Evolutionary conservation across 2,888 invertebrate species (phyloP).

Genomic region (Adelphocoris suturalis): DNA sequence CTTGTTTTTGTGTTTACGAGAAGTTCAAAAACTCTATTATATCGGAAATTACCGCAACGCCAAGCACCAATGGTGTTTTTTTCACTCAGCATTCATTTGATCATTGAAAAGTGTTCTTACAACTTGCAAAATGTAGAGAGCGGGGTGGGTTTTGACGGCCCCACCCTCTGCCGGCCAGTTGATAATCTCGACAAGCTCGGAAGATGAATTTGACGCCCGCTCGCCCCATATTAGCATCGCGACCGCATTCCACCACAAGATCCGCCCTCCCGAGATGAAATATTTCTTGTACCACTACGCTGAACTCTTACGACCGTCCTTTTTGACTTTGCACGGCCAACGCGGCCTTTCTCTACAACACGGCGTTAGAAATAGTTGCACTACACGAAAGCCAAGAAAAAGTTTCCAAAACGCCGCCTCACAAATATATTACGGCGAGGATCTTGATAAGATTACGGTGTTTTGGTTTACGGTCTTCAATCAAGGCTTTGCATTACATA

Average conservation of each 20-base stretch:
- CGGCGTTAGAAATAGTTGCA: background rate
- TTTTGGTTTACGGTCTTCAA: background rate
- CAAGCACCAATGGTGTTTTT: too few species aligned
- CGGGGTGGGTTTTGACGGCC: background rate
- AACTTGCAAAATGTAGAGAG: background rate
- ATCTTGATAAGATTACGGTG: slow-evolving; percentile 26
- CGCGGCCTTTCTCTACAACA: background rate
- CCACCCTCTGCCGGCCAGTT: background rate
- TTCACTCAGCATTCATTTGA: too few species aligned
- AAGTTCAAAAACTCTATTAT: too few species aligned
- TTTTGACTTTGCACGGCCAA: background rate
- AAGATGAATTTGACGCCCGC: slow-evolving; percentile 43
- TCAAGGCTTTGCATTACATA: background rate
- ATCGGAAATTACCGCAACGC: too few species aligned
- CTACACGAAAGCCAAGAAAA: background rate
- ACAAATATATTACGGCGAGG: slow-evolving; percentile 5
- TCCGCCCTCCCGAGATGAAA: slow-evolving; percentile 22
- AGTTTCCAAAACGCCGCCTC: slow-evolving; percentile 18
- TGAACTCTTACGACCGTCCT: background rate
- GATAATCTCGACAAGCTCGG: slow-evolving; percentile 11
- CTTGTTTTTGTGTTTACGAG: too few species aligned
- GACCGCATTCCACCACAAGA: slow-evolving; percentile 44
- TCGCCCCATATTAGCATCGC: slow-evolving; percentile 45
- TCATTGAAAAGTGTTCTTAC: background rate
- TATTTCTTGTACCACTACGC: background rate